Base-by-base conservation (phyloP, 1,140 invertebrate species). In the Nomia melanderi region DNA sequence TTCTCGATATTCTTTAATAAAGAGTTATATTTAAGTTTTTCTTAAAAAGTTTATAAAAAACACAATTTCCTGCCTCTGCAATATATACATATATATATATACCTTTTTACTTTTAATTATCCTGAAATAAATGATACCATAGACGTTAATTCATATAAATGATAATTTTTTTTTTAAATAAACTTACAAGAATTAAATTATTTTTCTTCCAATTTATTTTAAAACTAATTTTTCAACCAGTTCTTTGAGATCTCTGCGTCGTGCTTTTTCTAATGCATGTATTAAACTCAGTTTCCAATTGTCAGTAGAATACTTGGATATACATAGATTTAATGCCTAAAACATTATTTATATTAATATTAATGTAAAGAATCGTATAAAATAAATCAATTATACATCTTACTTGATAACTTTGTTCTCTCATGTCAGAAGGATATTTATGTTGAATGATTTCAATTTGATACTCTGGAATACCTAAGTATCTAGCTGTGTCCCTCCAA, bases 401-500 rank as follows among this genome's bases (percentile, higher is more conserved):
- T 77, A 89, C 90, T 76, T 89, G 31, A 8, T 82, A 78, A 50
- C 82, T 83, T 80, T 87, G 88, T 75, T 88, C 82, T 72, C 87
- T 84, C 1, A 80, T 72, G 56, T 83, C 53, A 25, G 64, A 80
- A 36, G 71, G 27, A 82, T 83, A 31, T 67, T 91, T 88, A 5
- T 47, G 78, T 71, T 94, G 90, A 69, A 94, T 92, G 25, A 90
- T 85, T 82, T 94, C 92, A 63, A 94, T 93, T 70, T 90, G 82
- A 74, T 79, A 83, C 91, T 94, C 94, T 72, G 86, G 88, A 11
- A 94, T 85, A 73, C 90, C 88, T 33, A 94, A 87, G 84, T 90
- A 87, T 90, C 94, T 92, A 14, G 90, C 93, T 23, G 94, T 87
- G 44, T 93, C 92, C 83, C 90, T 90, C 94, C 94, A 94, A 71